Conservation (phyloP, 2,888 invertebrate species). For the Margaritifera margaritifera region DNA sequence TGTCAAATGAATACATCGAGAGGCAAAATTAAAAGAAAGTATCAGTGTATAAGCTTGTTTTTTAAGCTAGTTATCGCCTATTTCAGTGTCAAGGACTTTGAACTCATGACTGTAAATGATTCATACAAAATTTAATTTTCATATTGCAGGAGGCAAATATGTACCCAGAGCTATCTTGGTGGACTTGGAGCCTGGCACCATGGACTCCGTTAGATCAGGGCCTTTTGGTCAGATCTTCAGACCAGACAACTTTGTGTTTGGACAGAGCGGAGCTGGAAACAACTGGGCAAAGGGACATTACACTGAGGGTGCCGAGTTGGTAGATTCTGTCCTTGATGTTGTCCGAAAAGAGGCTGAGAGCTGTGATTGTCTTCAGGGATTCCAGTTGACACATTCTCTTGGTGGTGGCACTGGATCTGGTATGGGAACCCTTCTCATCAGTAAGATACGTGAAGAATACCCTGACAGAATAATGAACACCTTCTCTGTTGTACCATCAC, state of each 20-base stretch:
- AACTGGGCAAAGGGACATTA: slow-evolving; percentile 92
- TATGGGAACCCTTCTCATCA: slow-evolving; percentile 58
- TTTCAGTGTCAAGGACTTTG: too few relatives aligned
- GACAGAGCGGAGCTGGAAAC: slow-evolving; percentile 79
- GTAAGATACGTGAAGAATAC: slow-evolving; percentile 60
- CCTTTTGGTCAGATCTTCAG: slow-evolving; percentile 84
- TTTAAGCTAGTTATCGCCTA: too few relatives aligned
- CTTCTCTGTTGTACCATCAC: slow-evolving; percentile 91
- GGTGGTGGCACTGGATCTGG: slow-evolving; percentile 62
- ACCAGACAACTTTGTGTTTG: slow-evolving; percentile 95
- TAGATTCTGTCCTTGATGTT: slow-evolving; percentile 68
- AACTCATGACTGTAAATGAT: too few relatives aligned
- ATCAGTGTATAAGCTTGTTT: too few relatives aligned
- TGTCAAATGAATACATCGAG: too few relatives aligned
- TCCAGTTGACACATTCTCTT: slow-evolving; percentile 64
- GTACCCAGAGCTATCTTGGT: slow-evolving; percentile 94
- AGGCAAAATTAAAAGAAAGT: too few relatives aligned
- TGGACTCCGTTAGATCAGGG: slow-evolving; percentile 95
- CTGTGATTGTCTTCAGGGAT: slow-evolving; percentile 68
- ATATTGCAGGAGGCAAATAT: slow-evolving; percentile 81
- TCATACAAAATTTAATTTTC: background rate
- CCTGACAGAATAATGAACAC: slow-evolving; percentile 82
- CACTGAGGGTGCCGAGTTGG: slow-evolving; percentile 84
- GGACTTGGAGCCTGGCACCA: slow-evolving; percentile 95
- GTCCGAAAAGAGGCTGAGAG: slow-evolving; percentile 67